Percentiles rank a stretch among this genome's conserved stretches.
Conservation (phyloP, 2,888 invertebrate genomes). For the Stegana nigrithorax region DNA sequence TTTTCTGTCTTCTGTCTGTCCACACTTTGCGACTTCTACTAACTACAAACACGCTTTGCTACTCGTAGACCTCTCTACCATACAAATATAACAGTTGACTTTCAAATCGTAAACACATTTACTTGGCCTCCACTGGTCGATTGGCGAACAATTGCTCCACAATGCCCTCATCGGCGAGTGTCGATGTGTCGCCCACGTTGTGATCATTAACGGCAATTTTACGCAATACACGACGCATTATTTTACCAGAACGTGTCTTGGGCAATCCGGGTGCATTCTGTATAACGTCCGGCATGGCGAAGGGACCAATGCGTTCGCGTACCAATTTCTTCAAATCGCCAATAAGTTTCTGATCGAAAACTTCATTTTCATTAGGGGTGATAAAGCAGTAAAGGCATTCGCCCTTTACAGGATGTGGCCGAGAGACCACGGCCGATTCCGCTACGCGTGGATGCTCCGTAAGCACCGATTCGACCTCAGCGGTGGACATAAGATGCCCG, state of each 20-base stretch:
- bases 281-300: conserved; percentile 94
- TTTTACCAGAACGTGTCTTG: conserved; percentile 97
- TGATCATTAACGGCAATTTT: conserved; percentile 91
- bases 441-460: conserved; percentile 84
- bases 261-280: conserved; percentile 95
- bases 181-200: conserved; percentile 93
- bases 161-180: conserved; percentile 91
- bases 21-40: background rate
- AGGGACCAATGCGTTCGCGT: conserved; percentile 92
- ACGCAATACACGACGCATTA: conserved; percentile 94
- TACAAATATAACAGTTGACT: background rate
- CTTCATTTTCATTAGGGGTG: conserved; percentile 83
- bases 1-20: background rate
- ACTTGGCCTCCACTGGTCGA: conserved; percentile 72
- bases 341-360: conserved; percentile 78
- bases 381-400: conserved; percentile 98
- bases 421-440: conserved; percentile 96
- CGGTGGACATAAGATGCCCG: conserved; percentile 97
- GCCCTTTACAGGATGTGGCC: conserved; percentile 94
- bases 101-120: conserved; percentile 36
- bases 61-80: background rate
- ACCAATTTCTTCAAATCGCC: conserved; percentile 82
- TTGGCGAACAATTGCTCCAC: conserved; percentile 83
- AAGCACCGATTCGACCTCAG: conserved; percentile 89
- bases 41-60: background rate